Base-by-base conservation (phyloP, 2,113 vertebrate species). In the Cyanoramphus novaezelandiae region DNA sequence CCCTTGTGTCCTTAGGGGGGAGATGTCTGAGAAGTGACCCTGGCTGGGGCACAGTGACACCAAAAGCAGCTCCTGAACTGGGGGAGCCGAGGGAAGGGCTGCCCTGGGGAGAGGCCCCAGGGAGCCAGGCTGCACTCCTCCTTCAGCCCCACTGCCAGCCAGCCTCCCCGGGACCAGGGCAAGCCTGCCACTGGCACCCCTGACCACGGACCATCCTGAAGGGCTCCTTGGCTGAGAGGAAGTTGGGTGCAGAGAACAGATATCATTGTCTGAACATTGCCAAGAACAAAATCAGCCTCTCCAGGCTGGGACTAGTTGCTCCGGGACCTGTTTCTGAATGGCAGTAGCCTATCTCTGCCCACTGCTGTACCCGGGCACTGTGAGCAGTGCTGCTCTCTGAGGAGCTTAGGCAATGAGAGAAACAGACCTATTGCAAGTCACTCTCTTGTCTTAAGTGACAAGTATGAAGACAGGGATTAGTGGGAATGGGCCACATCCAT, bases 191-290 rank as follows among this genome's bases (percentile, higher is more conserved):
- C 55, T 1, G 28, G 12, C 35, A 39, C 20, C 65, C 43, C 37
- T 24, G 63, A 5, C 27, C 3, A 1, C 35, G 7, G 20, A 3
- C 5, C 1, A 5, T 2, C 11, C 71, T 21, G 24, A 10, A 0
- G 3, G n/a, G 49, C n/a, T 52, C n/a, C 86, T 7, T 19, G 16
- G 68, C 74, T 64, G 17, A 35, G 24, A 11, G 1, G 3, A 35
- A n/a, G 67, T 3, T 0, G 0, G 77, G 46, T 33, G 43, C 3
- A 3, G 16, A 35, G 41, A 67, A 21, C 29, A 39, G 47, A 7
- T 7, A n/a, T 9, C 2, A 3, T 29, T 28, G 19, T 11, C 57
- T 50, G 41, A 29, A 28, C 33, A 10, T 0, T 5, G 33, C 57
- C 23, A 43, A 35, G 62, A 53, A 11, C 5, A 50, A 52, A 14